Conservation (phyloP, 2,113 vertebrate genomes). For the Prochilodus magdalenae region DNA sequence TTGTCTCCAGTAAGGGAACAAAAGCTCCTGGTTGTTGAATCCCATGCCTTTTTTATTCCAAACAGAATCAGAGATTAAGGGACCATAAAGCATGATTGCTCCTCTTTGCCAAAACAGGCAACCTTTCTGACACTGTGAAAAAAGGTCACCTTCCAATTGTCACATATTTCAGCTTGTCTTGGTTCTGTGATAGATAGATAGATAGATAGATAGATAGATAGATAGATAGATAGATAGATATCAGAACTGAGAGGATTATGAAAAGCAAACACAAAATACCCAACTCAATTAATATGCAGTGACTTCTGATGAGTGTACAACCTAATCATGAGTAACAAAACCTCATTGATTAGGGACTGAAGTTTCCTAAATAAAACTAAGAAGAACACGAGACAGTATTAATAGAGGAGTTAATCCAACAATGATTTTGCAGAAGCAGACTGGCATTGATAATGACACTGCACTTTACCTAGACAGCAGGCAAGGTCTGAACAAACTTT, state of each 20-base stretch:
- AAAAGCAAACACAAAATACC: not conserved
- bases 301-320: too few species aligned
- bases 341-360: too few species aligned
- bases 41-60: constrained; percentile 21
- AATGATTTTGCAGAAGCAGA: not conserved
- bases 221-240: too few species aligned
- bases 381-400: not conserved
- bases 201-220: too few species aligned
- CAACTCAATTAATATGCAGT: not conserved
- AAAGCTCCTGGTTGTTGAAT: constrained; percentile 11
- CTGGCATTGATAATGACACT: not conserved
- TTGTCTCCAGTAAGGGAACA: constrained; percentile 43
- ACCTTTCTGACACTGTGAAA: not conserved
- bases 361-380: not conserved
- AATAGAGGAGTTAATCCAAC: not conserved
- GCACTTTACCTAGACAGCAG: not conserved
- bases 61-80: constrained; percentile 29
- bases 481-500: too few species aligned
- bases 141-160: not conserved
- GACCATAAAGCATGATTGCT: constrained; percentile 8
- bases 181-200: too few species aligned
- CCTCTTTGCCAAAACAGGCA: not conserved
- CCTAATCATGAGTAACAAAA: too few species aligned
- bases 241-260: not conserved
- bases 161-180: not conserved